These are phyloP conservation scores for Cyrtorhinus lividipennis DNA, from an alignment of 1,140 invertebrate genomes.

Conservation along the genomic window DNA sequence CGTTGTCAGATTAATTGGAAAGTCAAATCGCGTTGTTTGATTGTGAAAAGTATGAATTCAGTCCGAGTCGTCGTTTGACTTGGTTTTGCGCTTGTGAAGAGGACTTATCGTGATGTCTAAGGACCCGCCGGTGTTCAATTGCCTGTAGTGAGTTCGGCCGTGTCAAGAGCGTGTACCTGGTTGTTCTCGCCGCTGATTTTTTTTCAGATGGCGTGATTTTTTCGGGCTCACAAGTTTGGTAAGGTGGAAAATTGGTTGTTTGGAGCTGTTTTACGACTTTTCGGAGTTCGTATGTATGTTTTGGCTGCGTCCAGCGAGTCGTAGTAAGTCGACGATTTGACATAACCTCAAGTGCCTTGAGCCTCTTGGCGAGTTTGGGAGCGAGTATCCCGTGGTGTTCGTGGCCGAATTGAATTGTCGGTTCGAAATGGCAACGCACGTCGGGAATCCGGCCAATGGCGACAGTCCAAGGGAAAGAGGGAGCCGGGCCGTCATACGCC, in stretches of 20 bases:
- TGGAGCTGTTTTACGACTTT: background rate
- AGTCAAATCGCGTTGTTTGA: background rate
- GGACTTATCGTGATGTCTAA: background rate
- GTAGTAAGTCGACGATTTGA: background rate
- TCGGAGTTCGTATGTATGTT: background rate
- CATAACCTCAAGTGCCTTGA: background rate
- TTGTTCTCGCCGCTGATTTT: no score
- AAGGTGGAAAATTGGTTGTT: background rate
- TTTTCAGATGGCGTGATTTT: no score
- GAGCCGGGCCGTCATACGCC: slow-evolving; percentile 34
- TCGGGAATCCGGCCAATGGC: background rate
- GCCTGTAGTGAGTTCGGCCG: no score
- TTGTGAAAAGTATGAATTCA: background rate
- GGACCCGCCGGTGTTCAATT: background rate
- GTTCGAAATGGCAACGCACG: background rate
- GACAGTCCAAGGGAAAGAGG: slow-evolving; percentile 17
- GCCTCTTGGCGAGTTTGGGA: background rate
- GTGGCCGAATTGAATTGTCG: background rate
- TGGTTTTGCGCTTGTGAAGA: background rate
- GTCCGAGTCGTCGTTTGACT: no score
- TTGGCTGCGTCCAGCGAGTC: background rate
- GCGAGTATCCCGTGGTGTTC: background rate
- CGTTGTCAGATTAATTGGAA: background rate
- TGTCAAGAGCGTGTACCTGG: no score
- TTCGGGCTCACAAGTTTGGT: background rate